Evolutionary conservation across 2,113 vertebrate genomes (phyloP).

Genomic region (Clarias macrocephalus): DNA sequence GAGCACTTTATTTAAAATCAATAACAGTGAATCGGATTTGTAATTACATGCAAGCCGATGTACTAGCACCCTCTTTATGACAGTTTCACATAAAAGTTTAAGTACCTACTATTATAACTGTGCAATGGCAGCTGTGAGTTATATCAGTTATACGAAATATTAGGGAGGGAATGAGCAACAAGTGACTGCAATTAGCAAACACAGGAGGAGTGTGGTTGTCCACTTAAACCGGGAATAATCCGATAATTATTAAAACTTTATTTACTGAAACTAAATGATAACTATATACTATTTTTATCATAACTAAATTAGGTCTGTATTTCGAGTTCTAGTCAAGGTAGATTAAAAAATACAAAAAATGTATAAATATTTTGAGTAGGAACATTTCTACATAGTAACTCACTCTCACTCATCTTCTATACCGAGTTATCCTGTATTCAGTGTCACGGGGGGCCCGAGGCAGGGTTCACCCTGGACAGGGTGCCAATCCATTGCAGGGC

Average conservation of each 20-base stretch:
- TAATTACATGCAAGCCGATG: neutral
- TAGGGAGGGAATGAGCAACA: neutral
- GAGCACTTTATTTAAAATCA: neutral
- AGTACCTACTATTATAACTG: neutral
- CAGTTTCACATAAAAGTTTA: neutral
- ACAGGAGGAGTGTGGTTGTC: neutral
- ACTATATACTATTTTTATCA: too few relatives aligned
- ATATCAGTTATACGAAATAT: neutral
- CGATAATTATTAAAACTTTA: neutral
- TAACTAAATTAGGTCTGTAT: neutral
- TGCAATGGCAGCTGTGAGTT: neutral
- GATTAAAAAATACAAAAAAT: neutral
- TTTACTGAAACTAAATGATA: too few relatives aligned
- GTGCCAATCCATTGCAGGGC: too few relatives aligned
- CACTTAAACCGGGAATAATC: neutral
- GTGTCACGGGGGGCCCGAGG: too few relatives aligned
- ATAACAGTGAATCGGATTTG: neutral
- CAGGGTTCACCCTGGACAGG: too few relatives aligned
- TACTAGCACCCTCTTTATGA: neutral
- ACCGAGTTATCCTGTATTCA: too few relatives aligned
- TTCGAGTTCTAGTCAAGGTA: neutral
- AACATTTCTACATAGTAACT: too few relatives aligned
- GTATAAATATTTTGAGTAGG: neutral
- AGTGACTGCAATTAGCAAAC: neutral
- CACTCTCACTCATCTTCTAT: too few relatives aligned